Percentiles rank a stretch among this genome's conserved stretches.
phyloP scores from a whole-genome alignment of 1,140 invertebrate genomes.

The Temnothorax curvispinosus region DNA sequence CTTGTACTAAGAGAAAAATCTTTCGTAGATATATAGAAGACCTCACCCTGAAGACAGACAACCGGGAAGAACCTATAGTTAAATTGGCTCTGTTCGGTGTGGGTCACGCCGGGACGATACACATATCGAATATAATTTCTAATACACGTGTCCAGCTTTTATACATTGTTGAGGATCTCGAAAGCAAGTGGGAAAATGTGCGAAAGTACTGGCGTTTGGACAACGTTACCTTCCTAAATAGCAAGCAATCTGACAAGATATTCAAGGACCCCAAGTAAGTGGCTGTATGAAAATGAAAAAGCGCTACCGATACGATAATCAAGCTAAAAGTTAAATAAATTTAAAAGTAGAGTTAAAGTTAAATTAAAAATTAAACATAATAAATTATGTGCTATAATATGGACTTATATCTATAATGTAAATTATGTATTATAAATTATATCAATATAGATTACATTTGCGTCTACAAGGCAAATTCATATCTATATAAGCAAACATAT shows the following conservation, averaged over 20 bases:
- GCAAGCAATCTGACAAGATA: constrained; percentile 85
- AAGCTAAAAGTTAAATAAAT: background rate
- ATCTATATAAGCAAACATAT: background rate
- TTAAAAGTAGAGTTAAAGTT: background rate
- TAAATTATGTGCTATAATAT: background rate
- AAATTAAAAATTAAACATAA: background rate
- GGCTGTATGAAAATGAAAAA: constrained; percentile 11
- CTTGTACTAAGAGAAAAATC: constrained; percentile 17
- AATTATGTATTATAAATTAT: background rate
- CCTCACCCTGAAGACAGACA: constrained; percentile 58
- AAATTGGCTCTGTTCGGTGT: constrained; percentile 87
- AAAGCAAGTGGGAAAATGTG: constrained; percentile 84
- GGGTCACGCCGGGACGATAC: constrained; percentile 88
- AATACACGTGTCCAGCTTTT: constrained; percentile 86
- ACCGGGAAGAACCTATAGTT: constrained; percentile 46
- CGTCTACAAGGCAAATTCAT: background rate
- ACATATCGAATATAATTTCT: constrained; percentile 86
- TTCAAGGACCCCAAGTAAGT: constrained; percentile 87
- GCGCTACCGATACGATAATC: background rate
- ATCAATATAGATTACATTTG: background rate
- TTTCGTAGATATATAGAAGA: constrained; percentile 75
- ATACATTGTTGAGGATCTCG: constrained; percentile 88
- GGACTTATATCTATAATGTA: background rate
- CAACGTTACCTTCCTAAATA: constrained; percentile 85
- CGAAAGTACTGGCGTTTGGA: constrained; percentile 86